Base-by-base conservation (phyloP, 2,888 invertebrate genomes). In the Drosophila cyrtoloma region DNA sequence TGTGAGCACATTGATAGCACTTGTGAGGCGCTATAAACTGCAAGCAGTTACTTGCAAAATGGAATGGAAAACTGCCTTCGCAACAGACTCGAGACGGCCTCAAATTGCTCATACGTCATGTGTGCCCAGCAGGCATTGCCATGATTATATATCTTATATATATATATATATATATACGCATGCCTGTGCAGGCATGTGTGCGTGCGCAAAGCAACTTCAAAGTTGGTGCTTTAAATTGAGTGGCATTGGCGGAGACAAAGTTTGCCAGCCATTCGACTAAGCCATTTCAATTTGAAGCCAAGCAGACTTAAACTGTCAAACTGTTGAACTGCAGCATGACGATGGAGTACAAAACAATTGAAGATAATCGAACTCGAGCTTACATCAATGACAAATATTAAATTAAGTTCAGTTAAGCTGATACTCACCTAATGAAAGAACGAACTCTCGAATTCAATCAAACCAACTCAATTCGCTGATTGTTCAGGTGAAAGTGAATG, bases 11-110 rank as follows among this genome's bases (percentile, higher is more conserved):
- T 85, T 88, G 88, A 90, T 85, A 83, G 90, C 86, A 90, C 90
- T 83, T 90, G 85, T 64, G 90, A 80, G 86, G 84, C 90, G 90
- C 88, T 86, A 86, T 88, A 85, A 85, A 90, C 88, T 85, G 90
- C 85, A 89, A 85, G 86, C 88, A 85, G 86, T 89, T 87, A 82
- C 86, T 81, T 39, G 62, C 72, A 68, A 79, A 77, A 68, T 67
- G 81, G 61, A 64, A 67, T 71, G 72, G 77, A 69, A 72, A 79
- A 77, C 81, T 68, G 80, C 63, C 77, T 61, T 39, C 37, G 76
- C 69, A 75, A 66, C 60, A 65, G 64, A 62, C 72, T 51, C 56
- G 53, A 44, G 53, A 44, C 53, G 57, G 72, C 71, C 78, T 63
- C 62, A 79, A 81, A 79, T 79, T 81, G 74, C 78, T 60, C 82